Evolutionary conservation across 2,888 invertebrate genomes (phyloP), one percentile per base, ranked within the genome.

Genomic region (Frankliniella intonsa): DNA sequence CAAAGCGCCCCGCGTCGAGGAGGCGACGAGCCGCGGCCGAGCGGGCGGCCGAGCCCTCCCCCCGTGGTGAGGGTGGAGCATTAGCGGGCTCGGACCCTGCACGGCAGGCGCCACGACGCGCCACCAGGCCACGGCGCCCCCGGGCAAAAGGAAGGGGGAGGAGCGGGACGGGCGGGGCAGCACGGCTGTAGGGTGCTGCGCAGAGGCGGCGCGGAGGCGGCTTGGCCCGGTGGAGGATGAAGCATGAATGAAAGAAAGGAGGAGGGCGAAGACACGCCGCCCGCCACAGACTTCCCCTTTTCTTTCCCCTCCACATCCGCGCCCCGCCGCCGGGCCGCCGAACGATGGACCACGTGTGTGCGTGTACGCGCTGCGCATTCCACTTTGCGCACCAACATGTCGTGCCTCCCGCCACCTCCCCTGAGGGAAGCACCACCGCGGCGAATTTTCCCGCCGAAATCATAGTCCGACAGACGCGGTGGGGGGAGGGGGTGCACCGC

Each of bases 1-100:
- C 69, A 76, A 12, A 25, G 22, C 69, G 69, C 69, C 22, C 25
- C 25, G 69, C 69, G 22, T 9, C 69, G 69, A 17, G 62, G 14
- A 7, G 19, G 62, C 8, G 62, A 10, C 62, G 62, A 55, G 55
- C 14, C 55, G 55, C 55, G 62, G 62, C 7, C 62, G 3, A 3
- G 62, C 62, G 62, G 62, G 62, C 62, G 17, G 62, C 62, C 19
- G 62, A n/a, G 62, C 62, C 62, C 69, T n/a, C 22, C 69, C 22
- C 25, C 69, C 69, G 69, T 22, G 9, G 25, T n/a, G 69, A 76
- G 22, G 69, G 25, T 22, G 69, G 25, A 12, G 69, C 69, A 76
- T 76, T 76, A 76, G 69, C 19, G 55, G 55, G 69, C 69, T 76
- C 69, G 69, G 69, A 76, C 69, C 69, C 69, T 76, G 11, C 69